Evolutionary conservation across 1,140 invertebrate species (phyloP), one percentile per base, ranked within the genome.

Genomic region (Phortica variegata): DNA sequence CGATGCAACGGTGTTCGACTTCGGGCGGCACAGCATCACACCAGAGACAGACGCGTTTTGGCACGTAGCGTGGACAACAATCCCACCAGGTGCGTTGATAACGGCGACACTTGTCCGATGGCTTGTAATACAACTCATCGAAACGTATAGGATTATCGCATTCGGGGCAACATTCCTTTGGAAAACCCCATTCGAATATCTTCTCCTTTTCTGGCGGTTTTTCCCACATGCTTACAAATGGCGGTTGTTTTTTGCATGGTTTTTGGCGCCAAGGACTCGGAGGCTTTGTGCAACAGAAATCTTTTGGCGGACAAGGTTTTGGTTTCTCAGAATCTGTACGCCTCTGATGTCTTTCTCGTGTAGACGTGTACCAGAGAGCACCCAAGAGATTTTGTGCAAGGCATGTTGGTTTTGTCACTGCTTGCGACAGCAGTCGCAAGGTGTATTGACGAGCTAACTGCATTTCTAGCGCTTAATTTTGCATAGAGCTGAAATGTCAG

Each of bases 41-140:
- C 47, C 36, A 47, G 12, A 43, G 49, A 26, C 63, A 66, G 0
- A 63, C 44, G 0, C 43, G 44, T 31, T 62, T 66, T 0, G 54
- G 54, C 15, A 66, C 51, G 51, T 58, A 43, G 0, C 53, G 39
- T 0, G 63, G 63, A 36, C 48, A 50, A 26, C 63, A 66, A 7
- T 68, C 63, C 63, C 56, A 66, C 63, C 63, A 66, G n/a, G 63
- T 66, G 38, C 60, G 57, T 16, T 55, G 57, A 43, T 23, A 58
- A 31, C 18, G 17, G 1, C 52, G 20, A 2, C 18, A 31, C 26
- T 52, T 54, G 16, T 60, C 12, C 3, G 38, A 56, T 0, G 62
- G 62, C 2, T 32, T 18, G 33, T 66, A 66, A 39, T 50, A 57
- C 0, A 66, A 42, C 0, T 41, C 49, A 41, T 66, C 62, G 15